Percentiles rank a stretch among this genome's conserved stretches.
Evolutionary conservation across 2,888 invertebrate genomes (phyloP).

Genomic region (Lottia gigantea): DNA sequence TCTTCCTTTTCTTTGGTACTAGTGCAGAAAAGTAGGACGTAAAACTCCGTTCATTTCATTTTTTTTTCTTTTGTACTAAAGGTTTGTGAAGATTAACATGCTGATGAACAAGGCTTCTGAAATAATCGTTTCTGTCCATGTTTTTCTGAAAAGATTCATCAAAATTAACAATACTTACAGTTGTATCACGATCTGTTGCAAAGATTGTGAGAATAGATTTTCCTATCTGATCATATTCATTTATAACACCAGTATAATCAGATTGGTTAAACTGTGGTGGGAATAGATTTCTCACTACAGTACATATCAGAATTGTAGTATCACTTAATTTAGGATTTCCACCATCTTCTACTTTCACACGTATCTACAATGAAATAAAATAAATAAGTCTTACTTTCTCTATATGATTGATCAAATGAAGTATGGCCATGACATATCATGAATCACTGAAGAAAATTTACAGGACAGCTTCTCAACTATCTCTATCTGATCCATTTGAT

Average conservation of each 20-base stretch:
- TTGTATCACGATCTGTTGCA: constrained; percentile 49
- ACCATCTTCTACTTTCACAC: constrained; percentile 55
- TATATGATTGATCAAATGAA: no score
- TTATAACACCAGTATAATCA: constrained; percentile 36
- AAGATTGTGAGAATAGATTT: constrained; percentile 42
- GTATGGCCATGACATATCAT: background rate
- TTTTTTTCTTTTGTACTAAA: no score
- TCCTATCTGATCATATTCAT: constrained; percentile 47
- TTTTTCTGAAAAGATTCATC: no score
- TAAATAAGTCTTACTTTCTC: no score
- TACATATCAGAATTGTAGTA: constrained; percentile 38
- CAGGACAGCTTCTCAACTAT: background rate
- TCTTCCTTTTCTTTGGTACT: no score
- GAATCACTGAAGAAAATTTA: no score
- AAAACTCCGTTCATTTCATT: no score
- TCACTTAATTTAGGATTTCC: constrained; percentile 53
- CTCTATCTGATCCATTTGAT: no score
- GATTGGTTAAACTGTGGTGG: constrained; percentile 37
- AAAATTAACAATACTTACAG: constrained; percentile 31
- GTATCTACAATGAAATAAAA: constrained; percentile 37
- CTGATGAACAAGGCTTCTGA: no score
- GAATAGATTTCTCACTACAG: constrained; percentile 49
- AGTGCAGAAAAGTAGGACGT: no score
- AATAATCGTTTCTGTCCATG: no score
- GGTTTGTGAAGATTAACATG: no score